Percentiles rank a stretch among this genome's conserved stretches.
Evolutionary conservation across 2,888 invertebrate genomes (phyloP).

Genomic region (Drosophila testacea): DNA sequence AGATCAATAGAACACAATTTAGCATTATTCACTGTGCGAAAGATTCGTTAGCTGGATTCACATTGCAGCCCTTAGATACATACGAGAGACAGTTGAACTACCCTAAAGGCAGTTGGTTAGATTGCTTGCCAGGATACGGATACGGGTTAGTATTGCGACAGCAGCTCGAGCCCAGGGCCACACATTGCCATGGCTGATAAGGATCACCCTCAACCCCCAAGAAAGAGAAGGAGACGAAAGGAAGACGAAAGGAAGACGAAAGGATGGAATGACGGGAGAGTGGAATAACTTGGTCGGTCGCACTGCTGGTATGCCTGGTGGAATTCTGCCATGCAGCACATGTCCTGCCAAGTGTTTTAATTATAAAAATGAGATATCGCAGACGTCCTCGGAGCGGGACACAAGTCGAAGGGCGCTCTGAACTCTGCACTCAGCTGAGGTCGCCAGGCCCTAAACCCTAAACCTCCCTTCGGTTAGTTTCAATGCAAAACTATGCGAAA

Average conservation of each 20-base stretch:
- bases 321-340: slow-evolving; percentile 71
- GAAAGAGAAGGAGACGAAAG: slow-evolving; percentile 8
- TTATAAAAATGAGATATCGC: slow-evolving; percentile 79
- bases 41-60: slow-evolving; percentile 26
- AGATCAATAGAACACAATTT: not conserved
- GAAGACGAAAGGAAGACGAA: not conserved
- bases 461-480: slow-evolving; percentile 36
- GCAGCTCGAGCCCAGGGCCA: slow-evolving; percentile 46
- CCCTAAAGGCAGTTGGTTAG: slow-evolving; percentile 65
- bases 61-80: slow-evolving; percentile 31
- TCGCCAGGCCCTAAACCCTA: slow-evolving; percentile 34
- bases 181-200: slow-evolving; percentile 64
- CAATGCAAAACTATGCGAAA: slow-evolving; percentile 75
- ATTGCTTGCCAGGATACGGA: slow-evolving; percentile 70
- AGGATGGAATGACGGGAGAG: slow-evolving; percentile 4
- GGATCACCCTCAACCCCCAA: slow-evolving; percentile 55
- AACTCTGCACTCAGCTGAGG: slow-evolving; percentile 16
- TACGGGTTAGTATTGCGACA: slow-evolving; percentile 53
- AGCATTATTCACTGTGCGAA: slow-evolving; percentile 3
- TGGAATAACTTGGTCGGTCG: slow-evolving; percentile 52
- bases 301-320: slow-evolving; percentile 63
- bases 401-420: slow-evolving; percentile 42
- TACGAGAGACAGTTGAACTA: slow-evolving; percentile 60
- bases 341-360: slow-evolving; percentile 81
- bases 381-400: slow-evolving; percentile 35